Evolutionary conservation across 2,888 invertebrate genomes (phyloP).

Genomic region (Hirtodrosophila histrioides): DNA sequence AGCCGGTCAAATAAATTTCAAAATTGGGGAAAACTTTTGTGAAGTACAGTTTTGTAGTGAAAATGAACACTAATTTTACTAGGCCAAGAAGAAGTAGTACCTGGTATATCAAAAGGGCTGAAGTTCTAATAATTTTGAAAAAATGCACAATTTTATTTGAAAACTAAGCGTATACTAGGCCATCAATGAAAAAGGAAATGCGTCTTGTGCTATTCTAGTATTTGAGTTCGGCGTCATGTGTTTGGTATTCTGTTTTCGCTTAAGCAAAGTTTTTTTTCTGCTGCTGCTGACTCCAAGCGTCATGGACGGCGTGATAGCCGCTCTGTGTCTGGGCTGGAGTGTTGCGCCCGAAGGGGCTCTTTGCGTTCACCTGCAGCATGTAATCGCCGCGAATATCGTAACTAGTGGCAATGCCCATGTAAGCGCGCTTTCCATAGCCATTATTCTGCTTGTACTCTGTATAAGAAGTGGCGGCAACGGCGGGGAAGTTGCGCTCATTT

Average conservation of each 20-base stretch:
- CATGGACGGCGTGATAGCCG: slow-evolving; percentile 64
- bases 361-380: slow-evolving; percentile 80
- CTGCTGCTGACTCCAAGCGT: slow-evolving; percentile 58
- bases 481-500: slow-evolving; percentile 82
- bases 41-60: too few relatives aligned
- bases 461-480: slow-evolving; percentile 79
- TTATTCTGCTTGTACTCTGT: slow-evolving; percentile 77
- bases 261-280: slow-evolving; percentile 41
- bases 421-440: slow-evolving; percentile 78
- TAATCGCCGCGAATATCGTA: slow-evolving; percentile 79
- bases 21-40: too few relatives aligned
- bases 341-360: slow-evolving; percentile 81
- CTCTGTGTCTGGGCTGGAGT: slow-evolving; percentile 72
- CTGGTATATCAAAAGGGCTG: too few relatives aligned
- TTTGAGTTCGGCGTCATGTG: neutral
- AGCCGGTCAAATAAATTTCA: too few relatives aligned
- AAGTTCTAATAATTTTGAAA: too few relatives aligned
- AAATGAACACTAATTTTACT: too few relatives aligned
- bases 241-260: slow-evolving; percentile 1
- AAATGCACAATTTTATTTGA: slow-evolving; percentile 56
- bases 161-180: slow-evolving; percentile 44
- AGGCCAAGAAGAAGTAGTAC: too few relatives aligned
- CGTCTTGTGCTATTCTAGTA: slow-evolving; percentile 5
- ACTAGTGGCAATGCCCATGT: slow-evolving; percentile 81
- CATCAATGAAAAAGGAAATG: slow-evolving; percentile 48